Evolutionary conservation across 2,888 invertebrate species (phyloP).

Genomic region (Steinernema hermaphroditum): DNA sequence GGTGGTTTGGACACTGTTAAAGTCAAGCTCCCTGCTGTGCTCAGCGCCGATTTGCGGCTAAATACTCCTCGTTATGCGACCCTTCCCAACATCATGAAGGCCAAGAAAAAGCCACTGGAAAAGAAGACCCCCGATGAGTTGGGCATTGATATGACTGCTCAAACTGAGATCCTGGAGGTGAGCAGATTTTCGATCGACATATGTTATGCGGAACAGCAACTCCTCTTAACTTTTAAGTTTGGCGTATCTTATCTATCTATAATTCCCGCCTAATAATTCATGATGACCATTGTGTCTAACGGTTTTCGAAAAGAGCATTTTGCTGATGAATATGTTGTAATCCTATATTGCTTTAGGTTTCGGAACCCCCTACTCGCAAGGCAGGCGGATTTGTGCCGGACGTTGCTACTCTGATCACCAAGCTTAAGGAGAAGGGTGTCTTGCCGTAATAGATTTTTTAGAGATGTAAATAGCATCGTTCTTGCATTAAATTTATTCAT

Average conservation of each 20-base stretch:
- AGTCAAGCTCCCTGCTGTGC: conserved; percentile 88
- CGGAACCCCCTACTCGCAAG: conserved; percentile 91
- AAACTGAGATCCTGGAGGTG: conserved; percentile 73
- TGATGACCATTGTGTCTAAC: too few species aligned
- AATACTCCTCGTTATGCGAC: conserved; percentile 99
- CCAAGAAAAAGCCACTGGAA: conserved; percentile 96
- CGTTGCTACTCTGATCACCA: conserved; percentile 84
- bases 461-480: conserved; percentile 35
- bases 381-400: conserved; percentile 86
- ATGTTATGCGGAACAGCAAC: too few species aligned
- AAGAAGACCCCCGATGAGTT: conserved; percentile 86
- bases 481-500: conserved; percentile 31
- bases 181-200: too few species aligned
- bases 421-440: conserved; percentile 78
- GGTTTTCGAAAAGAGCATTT: neutral
- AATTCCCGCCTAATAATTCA: too few species aligned
- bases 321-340: neutral
- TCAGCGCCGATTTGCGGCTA: conserved; percentile 91
- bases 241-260: too few species aligned
- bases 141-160: conserved; percentile 82
- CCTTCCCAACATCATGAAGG: conserved; percentile 96
- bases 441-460: conserved; percentile 39
- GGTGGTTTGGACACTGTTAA: conserved; percentile 92
- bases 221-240: too few species aligned
- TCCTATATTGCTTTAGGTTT: conserved; percentile 73